These are phyloP conservation scores for Volucella inanis DNA, from an alignment of 2,888 invertebrate species.

Conservation along the genomic window DNA sequence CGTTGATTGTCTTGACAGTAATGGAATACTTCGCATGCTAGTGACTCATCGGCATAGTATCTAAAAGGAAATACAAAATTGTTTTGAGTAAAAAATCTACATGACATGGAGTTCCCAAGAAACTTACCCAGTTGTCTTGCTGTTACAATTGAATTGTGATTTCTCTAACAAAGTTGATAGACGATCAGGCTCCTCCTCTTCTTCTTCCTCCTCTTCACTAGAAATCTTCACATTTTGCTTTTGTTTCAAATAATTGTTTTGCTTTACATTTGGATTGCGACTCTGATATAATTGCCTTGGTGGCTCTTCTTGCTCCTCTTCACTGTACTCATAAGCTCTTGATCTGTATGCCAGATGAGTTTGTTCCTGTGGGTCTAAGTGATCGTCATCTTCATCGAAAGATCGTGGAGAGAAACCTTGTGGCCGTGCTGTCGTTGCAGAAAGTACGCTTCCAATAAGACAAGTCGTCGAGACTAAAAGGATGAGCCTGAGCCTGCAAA, in stretches of 20 bases:
- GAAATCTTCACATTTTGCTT: conserved; percentile 76
- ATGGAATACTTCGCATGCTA: conserved; percentile 96
- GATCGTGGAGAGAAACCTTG: conserved; percentile 81
- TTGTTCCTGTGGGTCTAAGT: conserved; percentile 82
- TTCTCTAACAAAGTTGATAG: conserved; percentile 90
- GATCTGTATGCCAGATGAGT: conserved; percentile 81
- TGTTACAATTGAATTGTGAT: conserved; percentile 92
- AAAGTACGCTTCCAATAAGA: conserved; percentile 77
- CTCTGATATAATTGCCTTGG: conserved; percentile 80
- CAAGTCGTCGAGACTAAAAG: conserved; percentile 79
- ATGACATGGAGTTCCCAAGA: not conserved
- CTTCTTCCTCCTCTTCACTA: conserved; percentile 86
- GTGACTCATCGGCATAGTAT: conserved; percentile 94
- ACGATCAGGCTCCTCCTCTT: conserved; percentile 93
- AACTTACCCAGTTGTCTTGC: conserved; percentile 89
- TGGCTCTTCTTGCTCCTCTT: conserved; percentile 82
- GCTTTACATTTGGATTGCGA: conserved; percentile 79
- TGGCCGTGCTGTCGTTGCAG: conserved; percentile 80
- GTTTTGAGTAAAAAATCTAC: not conserved
- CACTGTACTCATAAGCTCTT: conserved; percentile 80
- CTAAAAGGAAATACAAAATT: conserved; percentile 71
- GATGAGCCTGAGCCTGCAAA: conserved; percentile 73
- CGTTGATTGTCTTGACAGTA: conserved; percentile 95
- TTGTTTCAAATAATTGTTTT: conserved; percentile 79
- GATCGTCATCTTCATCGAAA: conserved; percentile 78